Evolutionary conservation across 2,797 vertebrate species (phyloP), one percentile per base, ranked within the genome.

Genomic region (Poeciliopsis gracilis): DNA sequence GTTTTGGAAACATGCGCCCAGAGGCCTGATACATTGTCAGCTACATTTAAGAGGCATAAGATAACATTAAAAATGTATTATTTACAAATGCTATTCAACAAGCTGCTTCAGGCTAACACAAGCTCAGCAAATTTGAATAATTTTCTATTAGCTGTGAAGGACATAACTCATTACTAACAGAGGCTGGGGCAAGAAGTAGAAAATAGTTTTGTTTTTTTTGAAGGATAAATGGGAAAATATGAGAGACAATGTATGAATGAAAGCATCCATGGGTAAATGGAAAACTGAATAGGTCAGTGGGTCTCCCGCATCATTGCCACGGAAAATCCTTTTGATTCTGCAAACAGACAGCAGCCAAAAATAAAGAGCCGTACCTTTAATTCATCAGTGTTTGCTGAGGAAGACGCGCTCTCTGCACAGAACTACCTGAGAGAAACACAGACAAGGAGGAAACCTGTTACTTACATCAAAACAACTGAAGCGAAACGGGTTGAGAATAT

Each of bases 361-460:
- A 81, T n/a, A 55, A 9, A 74, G 57, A 75, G 69, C 86, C 82
- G 10, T 61, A 93, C 93, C 92, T 93, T 93, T 51, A 86, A 85
- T 86, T 93, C 92, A 91, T 91, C 83, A 85, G 49, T n/a, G 33
- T 85, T 77, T 72, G 59, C 70, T 38, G 73, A 9, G 74, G 18
- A 78, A 87, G 66, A n/a, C 2, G 12, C 5, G 10, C 13, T 69
- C 38, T 69, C 66, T 43, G 10, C 79, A 77, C 85, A 76, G 75
- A 82, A 84, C 79, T 63, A 82, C 82, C 77, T 80, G 66, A 59
- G 45, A 87, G 77, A 77, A 36, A 59, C 15, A 77, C 76, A 74
- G 47, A 81, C n/a, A 74, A 70, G 67, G 38, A 4, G 38, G 20
- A 47, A 73, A 69, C 67, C 63, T 55, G 73, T 90, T 77, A 87